These are phyloP conservation scores for Brachystomella parvula DNA, from an alignment of 1,140 invertebrate species.

Conservation along the genomic window DNA sequence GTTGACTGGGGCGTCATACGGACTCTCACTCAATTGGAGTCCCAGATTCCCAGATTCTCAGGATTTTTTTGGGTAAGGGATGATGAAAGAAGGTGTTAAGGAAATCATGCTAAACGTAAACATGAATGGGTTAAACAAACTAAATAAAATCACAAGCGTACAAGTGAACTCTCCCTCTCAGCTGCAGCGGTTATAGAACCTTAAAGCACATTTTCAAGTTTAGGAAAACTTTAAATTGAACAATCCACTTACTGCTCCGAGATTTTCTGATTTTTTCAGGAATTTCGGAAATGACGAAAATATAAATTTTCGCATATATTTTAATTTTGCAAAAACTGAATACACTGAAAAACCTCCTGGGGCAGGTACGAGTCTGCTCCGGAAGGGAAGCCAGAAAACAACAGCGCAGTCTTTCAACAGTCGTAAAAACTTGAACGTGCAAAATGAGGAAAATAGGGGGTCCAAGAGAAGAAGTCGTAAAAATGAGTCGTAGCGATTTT, in stretches of 20 bases:
- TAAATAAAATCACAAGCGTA: too few species aligned
- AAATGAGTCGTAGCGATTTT: background rate
- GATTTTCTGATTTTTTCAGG: too few species aligned
- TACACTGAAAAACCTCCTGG: too few species aligned
- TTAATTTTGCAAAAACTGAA: too few species aligned
- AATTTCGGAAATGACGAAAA: too few species aligned
- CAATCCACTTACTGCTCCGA: too few species aligned
- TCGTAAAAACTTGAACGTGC: background rate
- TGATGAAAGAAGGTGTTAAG: background rate
- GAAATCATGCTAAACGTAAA: constrained; percentile 9
- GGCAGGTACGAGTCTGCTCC: too few species aligned
- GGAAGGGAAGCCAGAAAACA: background rate
- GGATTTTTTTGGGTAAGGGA: background rate
- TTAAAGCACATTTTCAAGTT: background rate
- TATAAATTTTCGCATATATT: too few species aligned
- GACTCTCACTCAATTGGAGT: background rate
- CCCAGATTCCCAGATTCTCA: background rate
- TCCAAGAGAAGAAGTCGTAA: background rate
- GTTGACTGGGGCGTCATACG: constrained; percentile 24
- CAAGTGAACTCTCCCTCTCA: too few species aligned
- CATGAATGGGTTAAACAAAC: constrained; percentile 10
- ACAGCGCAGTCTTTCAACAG: background rate
- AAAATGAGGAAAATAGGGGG: background rate
- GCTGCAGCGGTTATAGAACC: background rate
- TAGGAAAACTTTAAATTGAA: too few species aligned